phyloP scores from a whole-genome alignment of 2,888 invertebrate species.

The Cyclophora albipunctata region DNA sequence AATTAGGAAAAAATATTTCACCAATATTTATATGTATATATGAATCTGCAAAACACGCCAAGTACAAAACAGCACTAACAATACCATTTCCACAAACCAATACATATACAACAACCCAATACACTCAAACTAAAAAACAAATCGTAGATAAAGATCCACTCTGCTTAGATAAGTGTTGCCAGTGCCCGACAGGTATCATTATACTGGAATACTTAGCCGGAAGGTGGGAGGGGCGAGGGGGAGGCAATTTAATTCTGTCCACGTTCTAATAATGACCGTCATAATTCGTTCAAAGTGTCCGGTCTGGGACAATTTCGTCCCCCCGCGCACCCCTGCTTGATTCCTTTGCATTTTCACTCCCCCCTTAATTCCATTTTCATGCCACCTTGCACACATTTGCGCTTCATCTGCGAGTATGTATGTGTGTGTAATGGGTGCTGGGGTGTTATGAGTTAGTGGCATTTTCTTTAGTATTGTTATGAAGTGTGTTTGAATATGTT shows the following conservation, averaged over 20 bases:
- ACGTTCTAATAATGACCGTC: conserved; percentile 79
- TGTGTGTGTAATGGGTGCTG: conserved; percentile 23
- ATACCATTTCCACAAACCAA: no score
- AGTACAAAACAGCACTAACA: no score
- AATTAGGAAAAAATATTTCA: no score
- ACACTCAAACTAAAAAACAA: conserved; percentile 9
- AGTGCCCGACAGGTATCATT: conserved; percentile 72
- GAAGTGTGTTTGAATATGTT: conserved; percentile 4
- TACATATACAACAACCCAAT: conserved; percentile 1
- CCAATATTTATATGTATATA: no score
- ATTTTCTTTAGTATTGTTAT: no score
- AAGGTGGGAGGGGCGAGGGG: conserved; percentile 46
- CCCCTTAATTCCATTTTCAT: conserved; percentile 72
- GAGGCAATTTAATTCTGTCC: conserved; percentile 78
- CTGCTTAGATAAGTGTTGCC: conserved; percentile 50
- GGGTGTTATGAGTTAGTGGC: conserved; percentile 4
- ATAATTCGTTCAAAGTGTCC: conserved; percentile 79
- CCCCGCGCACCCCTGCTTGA: conserved; percentile 47
- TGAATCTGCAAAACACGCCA: no score
- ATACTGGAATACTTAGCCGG: conserved; percentile 69
- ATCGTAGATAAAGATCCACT: conserved; percentile 17
- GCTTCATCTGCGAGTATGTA: conserved; percentile 43
- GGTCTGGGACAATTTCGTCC: conserved; percentile 71
- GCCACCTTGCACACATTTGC: conserved; percentile 71
- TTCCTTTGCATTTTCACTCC: conserved; percentile 70